Evolutionary conservation across 2,797 vertebrate genomes (phyloP), one percentile per base, ranked within the genome.

Genomic region (Enteromius argenteus): DNA sequence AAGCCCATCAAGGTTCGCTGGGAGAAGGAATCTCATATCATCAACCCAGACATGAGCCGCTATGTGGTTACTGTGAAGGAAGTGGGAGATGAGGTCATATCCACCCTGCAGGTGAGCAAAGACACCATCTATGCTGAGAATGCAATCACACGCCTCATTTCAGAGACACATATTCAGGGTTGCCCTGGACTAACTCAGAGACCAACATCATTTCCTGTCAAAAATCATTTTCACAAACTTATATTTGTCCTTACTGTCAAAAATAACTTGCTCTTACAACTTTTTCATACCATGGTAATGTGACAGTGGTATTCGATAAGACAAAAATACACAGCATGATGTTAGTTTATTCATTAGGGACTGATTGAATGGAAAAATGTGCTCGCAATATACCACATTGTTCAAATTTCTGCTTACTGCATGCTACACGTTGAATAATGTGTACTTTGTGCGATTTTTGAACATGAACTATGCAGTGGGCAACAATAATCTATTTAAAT

Each of bases 1-100:
- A 99, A 98, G 87, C 98, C 98, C 93, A 99, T 99, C 91, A 99
- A 99, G 79, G 98, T 99, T 81, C 98, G 98, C 92, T 99, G 98
- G 98, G 98, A 99, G 92, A 99, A 99, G 89, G 98, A 99, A 84
- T 98, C 99, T 83, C 92, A 97, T 67, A 98, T 99, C 93, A 99
- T 99, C 86, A 99, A 99, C 93, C 98, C 97, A 0, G 98, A 99
- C 91, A 99, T 98, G 94, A 99, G 97, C 87, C 96, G 98, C 39
- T 99, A 99, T 71, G 95, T 98, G 8, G 98, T 99, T 90, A 97
- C 96, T 71, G 96, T 97, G 89, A 99, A 98, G 90, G 98, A 99
- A 91, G 96, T 95, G 90, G 96, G 96, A 0, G 97, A 99, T 80
- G 98, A 99, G 91, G 97, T 99, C 85, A 94, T 99, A 81, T 99